Evolutionary conservation across 2,888 invertebrate genomes (phyloP).

Genomic region (Synanthedon andrenaeformis): DNA sequence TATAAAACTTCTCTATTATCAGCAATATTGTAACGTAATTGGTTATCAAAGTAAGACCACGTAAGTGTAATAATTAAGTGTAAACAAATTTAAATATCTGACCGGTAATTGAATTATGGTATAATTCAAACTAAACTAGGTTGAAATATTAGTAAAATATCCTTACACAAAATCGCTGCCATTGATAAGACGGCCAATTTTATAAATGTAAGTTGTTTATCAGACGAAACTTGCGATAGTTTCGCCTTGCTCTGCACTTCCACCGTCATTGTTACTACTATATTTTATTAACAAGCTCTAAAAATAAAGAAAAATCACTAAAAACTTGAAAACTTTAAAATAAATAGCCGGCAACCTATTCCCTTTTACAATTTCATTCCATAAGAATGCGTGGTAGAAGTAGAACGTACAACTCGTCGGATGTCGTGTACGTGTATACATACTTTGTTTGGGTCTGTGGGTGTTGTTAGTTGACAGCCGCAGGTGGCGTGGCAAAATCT

Average conservation of each 20-base stretch:
- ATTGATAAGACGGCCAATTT: constrained; percentile 88
- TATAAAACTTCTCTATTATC: no score
- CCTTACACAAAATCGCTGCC: constrained; percentile 94
- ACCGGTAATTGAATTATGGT: not conserved
- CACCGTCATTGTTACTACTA: constrained; percentile 40
- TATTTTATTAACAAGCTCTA: constrained; percentile 8
- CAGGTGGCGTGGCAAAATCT: constrained; percentile 45
- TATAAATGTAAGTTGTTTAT: constrained; percentile 66
- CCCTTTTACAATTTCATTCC: constrained; percentile 12
- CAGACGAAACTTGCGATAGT: constrained; percentile 53
- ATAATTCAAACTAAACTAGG: constrained; percentile 5
- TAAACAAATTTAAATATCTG: not conserved
- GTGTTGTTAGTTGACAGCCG: constrained; percentile 38
- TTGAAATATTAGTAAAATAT: constrained; percentile 8
- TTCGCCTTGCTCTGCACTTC: constrained; percentile 46
- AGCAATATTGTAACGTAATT: constrained; percentile 11
- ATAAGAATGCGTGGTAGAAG: no score
- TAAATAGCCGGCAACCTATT: constrained; percentile 57
- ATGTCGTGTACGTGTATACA: no score
- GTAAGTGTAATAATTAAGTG: constrained; percentile 18
- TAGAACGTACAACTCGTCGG: no score
- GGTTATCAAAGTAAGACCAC: constrained; percentile 19
- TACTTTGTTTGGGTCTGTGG: no score
- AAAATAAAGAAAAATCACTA: constrained; percentile 12
- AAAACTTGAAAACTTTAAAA: constrained; percentile 11